Conservation (phyloP, 2,797 vertebrate genomes). For the Syngnathus acus region DNA sequence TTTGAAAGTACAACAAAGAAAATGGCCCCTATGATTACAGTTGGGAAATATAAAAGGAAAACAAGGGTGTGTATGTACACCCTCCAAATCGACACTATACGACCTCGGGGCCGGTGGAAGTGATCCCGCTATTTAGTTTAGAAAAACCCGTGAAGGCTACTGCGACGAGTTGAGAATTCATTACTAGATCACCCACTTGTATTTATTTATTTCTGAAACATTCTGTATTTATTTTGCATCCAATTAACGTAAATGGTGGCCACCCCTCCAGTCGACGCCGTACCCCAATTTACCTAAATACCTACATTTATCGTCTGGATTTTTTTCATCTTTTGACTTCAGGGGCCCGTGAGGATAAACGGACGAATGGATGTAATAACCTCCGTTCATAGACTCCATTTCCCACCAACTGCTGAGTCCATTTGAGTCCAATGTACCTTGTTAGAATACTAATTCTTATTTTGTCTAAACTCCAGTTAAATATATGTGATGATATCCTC, state of each 20-base stretch:
- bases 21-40: constrained; percentile 62
- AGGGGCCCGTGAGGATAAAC: not conserved
- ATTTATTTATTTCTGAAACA: not conserved
- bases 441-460: no score
- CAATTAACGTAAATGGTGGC: not conserved
- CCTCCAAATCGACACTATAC: constrained; percentile 25
- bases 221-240: not conserved
- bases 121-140: constrained; percentile 29
- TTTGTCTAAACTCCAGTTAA: no score
- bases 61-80: constrained; percentile 23
- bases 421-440: not conserved
- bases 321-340: not conserved
- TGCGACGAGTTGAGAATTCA: constrained; percentile 23
- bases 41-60: constrained; percentile 45
- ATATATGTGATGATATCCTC: no score
- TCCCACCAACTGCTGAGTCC: not conserved
- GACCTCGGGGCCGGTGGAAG: constrained; percentile 22
- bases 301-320: not conserved
- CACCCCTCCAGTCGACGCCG: not conserved
- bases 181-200: not conserved
- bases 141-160: constrained; percentile 26
- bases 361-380: not conserved
- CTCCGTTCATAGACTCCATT: not conserved
- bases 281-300: not conserved
- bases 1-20: constrained; percentile 61